Base-by-base conservation (phyloP, 2,797 vertebrate species). In the Parauchenoglanis ngamensis region DNA sequence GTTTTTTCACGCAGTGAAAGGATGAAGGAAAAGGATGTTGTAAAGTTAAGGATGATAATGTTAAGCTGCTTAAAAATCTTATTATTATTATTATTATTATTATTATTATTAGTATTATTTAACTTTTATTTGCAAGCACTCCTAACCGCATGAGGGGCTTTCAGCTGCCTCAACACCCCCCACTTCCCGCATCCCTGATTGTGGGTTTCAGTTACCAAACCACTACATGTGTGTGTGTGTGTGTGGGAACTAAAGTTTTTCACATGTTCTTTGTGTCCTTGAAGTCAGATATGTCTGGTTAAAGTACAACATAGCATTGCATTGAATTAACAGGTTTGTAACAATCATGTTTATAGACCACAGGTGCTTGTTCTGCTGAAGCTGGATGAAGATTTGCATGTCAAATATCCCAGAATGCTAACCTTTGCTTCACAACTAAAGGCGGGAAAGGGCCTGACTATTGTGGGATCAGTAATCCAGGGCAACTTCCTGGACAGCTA, bases 381-480 rank as follows among this genome's bases (percentile, higher is more conserved):
- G 93, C 93, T 99, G 84, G 98, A 99, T 72, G 98, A 99, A 90
- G 98, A 99, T 91, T 95, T 99, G 65, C 98, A 99, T 61, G 97
- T 99, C 10, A 99, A 99, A 92, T 99, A 99, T 91, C 98, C 98
- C 0, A 95, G 98, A 28, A 92, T 99, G 92, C 95, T 99, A 87
- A 99, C 98, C 15, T 99, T 99, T 86, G 97, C 98, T 68, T 99
- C 98, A 2, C 98, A 99, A 93, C 94, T 99, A 75, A 99, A 99
- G 93, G 98, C 98, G 0, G 98, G 98, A 87, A 99, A 99, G 90
- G 98, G 98, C 83, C 94, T 99, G 89, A 99, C 98, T 72, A 99
- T 99, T 0, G 97, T 99, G 85, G 98, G 98, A 70, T 98, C 97
- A 0, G 97, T 97, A 85, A 96, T 99, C 88, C 97, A 98, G 90